These are phyloP conservation scores for Corvus cornix DNA, from an alignment of 2,113 vertebrate genomes.

Conservation along the genomic window DNA sequence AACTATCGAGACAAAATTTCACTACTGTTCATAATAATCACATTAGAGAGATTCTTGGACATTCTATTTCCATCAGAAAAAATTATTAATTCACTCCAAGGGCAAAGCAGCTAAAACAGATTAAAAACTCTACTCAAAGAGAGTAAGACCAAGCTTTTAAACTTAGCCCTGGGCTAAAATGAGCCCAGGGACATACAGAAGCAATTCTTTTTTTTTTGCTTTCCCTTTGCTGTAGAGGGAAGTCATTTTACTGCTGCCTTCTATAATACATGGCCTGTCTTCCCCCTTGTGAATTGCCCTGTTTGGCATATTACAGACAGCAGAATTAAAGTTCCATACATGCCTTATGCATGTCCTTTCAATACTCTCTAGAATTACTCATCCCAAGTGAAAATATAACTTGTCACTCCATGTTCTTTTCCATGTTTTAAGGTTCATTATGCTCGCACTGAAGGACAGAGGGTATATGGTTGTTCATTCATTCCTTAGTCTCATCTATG, in stretches of 20 bases:
- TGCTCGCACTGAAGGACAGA: not conserved
- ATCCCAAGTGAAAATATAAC: not conserved
- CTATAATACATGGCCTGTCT: not conserved
- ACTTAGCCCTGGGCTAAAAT: not conserved
- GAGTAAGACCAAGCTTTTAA: not conserved
- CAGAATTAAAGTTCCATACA: not conserved
- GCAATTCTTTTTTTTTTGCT: not conserved
- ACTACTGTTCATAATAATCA: conserved; percentile 6
- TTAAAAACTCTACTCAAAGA: conserved; percentile 25
- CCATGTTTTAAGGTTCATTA: not conserved
- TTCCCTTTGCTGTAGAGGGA: not conserved
- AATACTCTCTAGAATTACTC: not conserved
- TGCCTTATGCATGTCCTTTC: not conserved
- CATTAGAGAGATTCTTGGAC: conserved; percentile 15
- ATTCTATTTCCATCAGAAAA: conserved; percentile 23
- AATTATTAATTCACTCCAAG: conserved; percentile 26
- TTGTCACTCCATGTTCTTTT: not conserved
- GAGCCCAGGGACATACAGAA: not conserved
- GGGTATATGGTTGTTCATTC: not conserved
- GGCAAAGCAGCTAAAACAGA: conserved; percentile 20
- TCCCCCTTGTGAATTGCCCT: not conserved
- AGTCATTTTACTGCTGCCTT: not conserved
- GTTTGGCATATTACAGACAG: not conserved
- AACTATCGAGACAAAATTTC: conserved; percentile 48
- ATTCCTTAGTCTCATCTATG: not conserved